These are phyloP conservation scores for Onthophagus sagittarius DNA, from an alignment of 2,888 invertebrate species.

Conservation along the genomic window DNA sequence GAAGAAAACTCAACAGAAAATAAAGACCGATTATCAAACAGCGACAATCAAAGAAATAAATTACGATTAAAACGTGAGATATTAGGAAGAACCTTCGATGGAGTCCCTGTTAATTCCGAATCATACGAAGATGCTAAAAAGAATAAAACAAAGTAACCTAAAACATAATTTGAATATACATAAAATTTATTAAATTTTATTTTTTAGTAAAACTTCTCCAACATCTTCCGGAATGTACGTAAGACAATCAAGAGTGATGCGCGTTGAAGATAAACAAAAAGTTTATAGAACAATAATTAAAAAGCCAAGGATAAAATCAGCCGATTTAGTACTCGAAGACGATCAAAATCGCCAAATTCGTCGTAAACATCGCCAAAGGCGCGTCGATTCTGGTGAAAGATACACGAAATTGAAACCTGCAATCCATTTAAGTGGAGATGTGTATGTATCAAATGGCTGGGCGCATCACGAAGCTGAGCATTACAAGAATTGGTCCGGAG, in stretches of 20 bases:
- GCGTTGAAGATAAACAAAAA: slow-evolving; percentile 36
- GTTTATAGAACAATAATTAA: slow-evolving; percentile 31
- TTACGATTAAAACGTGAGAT: slow-evolving; percentile 45
- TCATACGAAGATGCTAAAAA: slow-evolving; percentile 39
- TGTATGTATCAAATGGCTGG: slow-evolving; percentile 62
- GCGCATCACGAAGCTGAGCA: slow-evolving; percentile 60
- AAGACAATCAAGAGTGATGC: slow-evolving; percentile 39
- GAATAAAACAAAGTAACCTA: slow-evolving; percentile 21
- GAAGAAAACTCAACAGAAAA: no score
- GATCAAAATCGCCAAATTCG: neutral
- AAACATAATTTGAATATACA: neutral
- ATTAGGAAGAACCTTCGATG: slow-evolving; percentile 38
- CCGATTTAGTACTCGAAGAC: slow-evolving; percentile 22
- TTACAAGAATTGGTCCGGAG: slow-evolving; percentile 65
- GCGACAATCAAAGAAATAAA: neutral
- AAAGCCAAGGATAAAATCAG: slow-evolving; percentile 28
- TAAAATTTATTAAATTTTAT: no score
- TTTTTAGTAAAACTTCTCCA: slow-evolving; percentile 9
- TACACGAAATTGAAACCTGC: slow-evolving; percentile 51
- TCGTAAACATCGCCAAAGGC: slow-evolving; percentile 23
- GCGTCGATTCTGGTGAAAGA: slow-evolving; percentile 22
- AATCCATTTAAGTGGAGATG: slow-evolving; percentile 62
- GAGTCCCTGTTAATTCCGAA: slow-evolving; percentile 43
- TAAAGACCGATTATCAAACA: no score
- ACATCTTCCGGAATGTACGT: slow-evolving; percentile 26